Base-by-base conservation (phyloP, 2,797 vertebrate species). In the Danio choprae region DNA sequence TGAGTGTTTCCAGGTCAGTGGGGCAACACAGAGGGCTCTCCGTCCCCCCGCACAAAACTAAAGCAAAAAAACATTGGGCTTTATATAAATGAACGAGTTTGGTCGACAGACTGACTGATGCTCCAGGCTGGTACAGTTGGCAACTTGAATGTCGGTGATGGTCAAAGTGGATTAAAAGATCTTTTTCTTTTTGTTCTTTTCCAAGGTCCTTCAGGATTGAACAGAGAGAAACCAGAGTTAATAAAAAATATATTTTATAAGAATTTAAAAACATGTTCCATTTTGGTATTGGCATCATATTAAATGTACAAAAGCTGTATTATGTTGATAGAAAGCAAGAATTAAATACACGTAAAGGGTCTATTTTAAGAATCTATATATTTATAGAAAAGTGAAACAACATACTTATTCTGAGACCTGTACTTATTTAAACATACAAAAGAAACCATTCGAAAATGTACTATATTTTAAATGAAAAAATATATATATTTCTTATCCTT, bases 111-210 rank as follows among this genome's bases (percentile, higher is more conserved):
- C 94, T 94, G 94, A 94, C 92, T 92, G 81, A 94, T 92, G 90
- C 92, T 94, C 94, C 92, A 93, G 94, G 94, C 92, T 95, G 94
- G 94, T 89, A 90, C 69, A 91, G 92, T 93, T 95, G 95, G 95
- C 93, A 95, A 95, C 90, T 92, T 91, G 93, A 93, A 95, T 84
- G 89, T 83, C 29, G 74, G 87, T 91, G 88, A 90, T 91, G 93
- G 92, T 72, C 65, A 72, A 53, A 93, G 90, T 87, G 84, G 84
- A 92, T 96, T 96, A 98, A 92, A 98, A 98, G 90, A 97, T 98
- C 93, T 97, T 97, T 95, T 98, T 98, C 94, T 98, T 98, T 92
- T 98, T 98, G 92, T 97, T 97, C 93, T 98, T 98, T 94, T 98
- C 97, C 95, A 98, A 94, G 90, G 97, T 98, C 92, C 96, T 98